phyloP scores from a whole-genome alignment of 2,888 invertebrate species.

The Teleiodes luculella region DNA sequence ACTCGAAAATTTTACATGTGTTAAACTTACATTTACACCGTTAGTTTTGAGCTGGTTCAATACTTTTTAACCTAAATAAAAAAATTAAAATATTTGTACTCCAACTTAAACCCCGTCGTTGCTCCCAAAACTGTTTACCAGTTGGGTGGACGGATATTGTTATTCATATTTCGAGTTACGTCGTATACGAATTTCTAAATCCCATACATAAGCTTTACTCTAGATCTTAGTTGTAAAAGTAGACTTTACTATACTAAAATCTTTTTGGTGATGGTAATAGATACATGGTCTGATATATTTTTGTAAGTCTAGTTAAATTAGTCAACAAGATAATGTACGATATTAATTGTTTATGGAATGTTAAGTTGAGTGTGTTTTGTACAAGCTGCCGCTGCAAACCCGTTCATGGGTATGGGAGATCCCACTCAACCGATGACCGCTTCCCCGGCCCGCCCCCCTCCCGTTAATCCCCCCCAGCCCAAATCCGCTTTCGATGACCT shows the following conservation, averaged over 20 bases:
- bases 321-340: neutral
- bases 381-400: slow-evolving; percentile 75
- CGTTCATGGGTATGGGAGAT: slow-evolving; percentile 82
- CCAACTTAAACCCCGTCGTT: neutral
- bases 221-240: neutral
- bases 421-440: slow-evolving; percentile 64
- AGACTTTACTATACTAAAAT: neutral
- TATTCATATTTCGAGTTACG: neutral
- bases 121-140: neutral
- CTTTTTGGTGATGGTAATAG: neutral
- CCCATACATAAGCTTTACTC: neutral
- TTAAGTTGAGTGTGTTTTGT: slow-evolving; percentile 13
- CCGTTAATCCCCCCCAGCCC: slow-evolving; percentile 57
- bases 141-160: neutral
- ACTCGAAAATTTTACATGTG: neutral
- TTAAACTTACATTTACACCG: too few relatives aligned
- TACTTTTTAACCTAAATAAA: too few relatives aligned
- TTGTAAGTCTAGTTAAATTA: neutral
- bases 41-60: too few relatives aligned
- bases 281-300: neutral
- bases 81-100: too few relatives aligned
- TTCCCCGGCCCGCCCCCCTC: slow-evolving; percentile 76
- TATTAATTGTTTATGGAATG: neutral
- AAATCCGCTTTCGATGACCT: slow-evolving; percentile 84
- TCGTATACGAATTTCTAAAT: neutral